Evolutionary conservation across 2,888 invertebrate species (phyloP), one percentile per base, ranked within the genome.

Genomic region (Lissocephala sabroskyi): DNA sequence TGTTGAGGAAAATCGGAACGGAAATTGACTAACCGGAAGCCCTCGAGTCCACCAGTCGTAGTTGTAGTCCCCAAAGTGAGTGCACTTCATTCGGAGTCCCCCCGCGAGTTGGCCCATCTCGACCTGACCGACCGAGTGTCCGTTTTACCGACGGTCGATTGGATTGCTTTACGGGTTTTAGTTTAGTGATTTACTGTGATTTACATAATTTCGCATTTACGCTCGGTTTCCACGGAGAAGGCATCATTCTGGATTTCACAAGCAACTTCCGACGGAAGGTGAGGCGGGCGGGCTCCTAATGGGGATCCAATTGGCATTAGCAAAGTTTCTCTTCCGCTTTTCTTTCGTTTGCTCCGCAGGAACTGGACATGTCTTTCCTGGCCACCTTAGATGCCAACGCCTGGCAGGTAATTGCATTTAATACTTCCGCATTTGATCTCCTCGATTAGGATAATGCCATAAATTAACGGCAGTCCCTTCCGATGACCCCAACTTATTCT

Each of bases 371-470:
- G 86, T 86, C 86, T 58, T 86, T 86, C 81, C 81, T 86, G 70
- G 86, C 86, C 62, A 86, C 86, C 57, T 78, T 86, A 70, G 86
- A 86, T 76, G 85, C 85, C 55, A 86, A 86, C 76, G 86, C 86
- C 59, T 86, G 86, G 86, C 86, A 86, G 86, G 86, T 86, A 83
- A 84, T 80, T 63, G 23, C 23, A 23, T 23, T 23, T 23, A 23
- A 23, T 5, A 23, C 7, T 23, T 23, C 23, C 23, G 3, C 3
- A 23, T 7, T 7, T 23, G 7, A 23, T n/a, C n/a, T n/a, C n/a
- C n/a, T n/a, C n/a, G 7, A 23, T 23, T 23, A 23, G 23, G 7
- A 23, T 5, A 23, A 7, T 23, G 23, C 23, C 7, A 7, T n/a
- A n/a, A n/a, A n/a, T n/a, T n/a, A n/a, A n/a, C n/a, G n/a, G n/a